Conservation (phyloP, 2,113 vertebrate genomes). For the Geococcyx californianus region DNA sequence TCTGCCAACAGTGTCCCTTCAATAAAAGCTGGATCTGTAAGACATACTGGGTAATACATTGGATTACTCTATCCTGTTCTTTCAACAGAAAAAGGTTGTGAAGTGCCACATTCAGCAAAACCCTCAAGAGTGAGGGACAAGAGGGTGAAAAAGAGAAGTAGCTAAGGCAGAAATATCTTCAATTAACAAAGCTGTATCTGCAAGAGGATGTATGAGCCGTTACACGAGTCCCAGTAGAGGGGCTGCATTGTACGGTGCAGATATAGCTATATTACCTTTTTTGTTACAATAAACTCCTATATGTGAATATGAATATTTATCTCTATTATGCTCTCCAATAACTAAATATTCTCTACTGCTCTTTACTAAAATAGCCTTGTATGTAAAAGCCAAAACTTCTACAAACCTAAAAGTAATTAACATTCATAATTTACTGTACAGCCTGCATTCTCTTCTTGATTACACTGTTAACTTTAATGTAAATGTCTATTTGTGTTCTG, state of each 20-base stretch:
- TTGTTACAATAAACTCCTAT: neutral
- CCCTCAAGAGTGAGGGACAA: neutral
- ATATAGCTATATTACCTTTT: neutral
- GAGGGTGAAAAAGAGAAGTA: accelerated
- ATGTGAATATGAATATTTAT: neutral
- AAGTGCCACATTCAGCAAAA: neutral
- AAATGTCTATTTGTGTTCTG: neutral
- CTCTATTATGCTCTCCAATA: neutral
- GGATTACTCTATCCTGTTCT: neutral
- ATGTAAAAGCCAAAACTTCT: neutral
- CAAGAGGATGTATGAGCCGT: neutral
- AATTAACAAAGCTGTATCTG: neutral
- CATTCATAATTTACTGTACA: neutral
- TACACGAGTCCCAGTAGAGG: neutral
- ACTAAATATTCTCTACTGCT: neutral
- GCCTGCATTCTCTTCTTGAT: neutral
- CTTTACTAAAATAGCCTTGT: neutral
- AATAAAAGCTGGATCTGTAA: neutral
- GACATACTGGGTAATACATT: neutral
- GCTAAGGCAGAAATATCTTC: neutral
- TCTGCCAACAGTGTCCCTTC: neutral
- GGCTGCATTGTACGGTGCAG: accelerated
- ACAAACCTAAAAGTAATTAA: neutral
- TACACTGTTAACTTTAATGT: neutral
- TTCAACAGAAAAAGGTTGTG: neutral